Percentiles rank a stretch among this genome's conserved stretches.
phyloP scores from a whole-genome alignment of 1,140 invertebrate species.

The Brachionus plicatilis region DNA sequence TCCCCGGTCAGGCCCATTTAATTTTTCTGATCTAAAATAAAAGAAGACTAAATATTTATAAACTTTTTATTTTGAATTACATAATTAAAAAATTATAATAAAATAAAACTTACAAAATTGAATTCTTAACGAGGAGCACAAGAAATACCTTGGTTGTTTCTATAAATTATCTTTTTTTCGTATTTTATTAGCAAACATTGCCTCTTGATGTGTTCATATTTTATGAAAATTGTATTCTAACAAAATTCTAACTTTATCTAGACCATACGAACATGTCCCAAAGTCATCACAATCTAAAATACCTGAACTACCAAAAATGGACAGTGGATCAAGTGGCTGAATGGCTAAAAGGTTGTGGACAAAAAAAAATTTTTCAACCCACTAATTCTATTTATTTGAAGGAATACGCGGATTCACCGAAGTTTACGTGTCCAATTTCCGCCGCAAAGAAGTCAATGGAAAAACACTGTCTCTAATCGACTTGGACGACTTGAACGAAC shows the following conservation, averaged over 20 bases:
- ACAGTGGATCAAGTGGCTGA: neutral
- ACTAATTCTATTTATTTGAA: neutral
- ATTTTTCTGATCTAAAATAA: neutral
- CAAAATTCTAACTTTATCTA: neutral
- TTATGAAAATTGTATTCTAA: neutral
- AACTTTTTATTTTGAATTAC: neutral
- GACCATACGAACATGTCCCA: neutral
- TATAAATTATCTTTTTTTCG: neutral
- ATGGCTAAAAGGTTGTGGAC: neutral
- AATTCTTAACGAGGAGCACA: neutral
- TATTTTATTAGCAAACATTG: neutral
- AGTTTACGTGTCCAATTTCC: neutral
- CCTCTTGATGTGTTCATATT: neutral
- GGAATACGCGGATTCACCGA: neutral
- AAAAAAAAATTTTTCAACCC: neutral
- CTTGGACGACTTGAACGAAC: neutral
- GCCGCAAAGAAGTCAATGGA: neutral
- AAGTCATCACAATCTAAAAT: neutral
- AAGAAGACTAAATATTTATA: neutral
- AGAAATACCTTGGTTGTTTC: neutral
- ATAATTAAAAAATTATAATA: slow-evolving; percentile 4
- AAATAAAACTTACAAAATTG: neutral
- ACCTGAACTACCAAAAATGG: neutral
- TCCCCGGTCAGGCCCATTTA: neutral
- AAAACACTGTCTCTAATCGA: neutral